Evolutionary conservation across 2,113 vertebrate species (phyloP).

Genomic region (Odocoileus hemionus): DNA sequence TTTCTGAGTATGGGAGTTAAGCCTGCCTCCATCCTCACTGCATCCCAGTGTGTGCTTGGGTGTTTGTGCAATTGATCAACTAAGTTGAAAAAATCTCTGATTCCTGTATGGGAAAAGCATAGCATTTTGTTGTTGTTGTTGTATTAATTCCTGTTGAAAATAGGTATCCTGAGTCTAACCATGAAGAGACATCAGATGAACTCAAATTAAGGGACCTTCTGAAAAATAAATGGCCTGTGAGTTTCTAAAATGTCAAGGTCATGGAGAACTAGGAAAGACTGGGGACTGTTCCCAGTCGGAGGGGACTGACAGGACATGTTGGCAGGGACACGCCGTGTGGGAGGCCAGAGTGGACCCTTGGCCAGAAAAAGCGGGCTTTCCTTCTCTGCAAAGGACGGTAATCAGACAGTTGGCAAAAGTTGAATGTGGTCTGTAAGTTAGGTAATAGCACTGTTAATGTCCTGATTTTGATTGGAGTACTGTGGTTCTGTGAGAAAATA

Average conservation of each 20-base stretch:
- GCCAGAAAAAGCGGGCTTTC: neutral
- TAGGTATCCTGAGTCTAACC: neutral
- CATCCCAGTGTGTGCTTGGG: no score
- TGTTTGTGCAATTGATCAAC: neutral
- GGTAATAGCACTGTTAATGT: neutral
- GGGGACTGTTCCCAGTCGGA: neutral
- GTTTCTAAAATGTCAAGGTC: constrained; percentile 31
- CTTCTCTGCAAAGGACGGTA: neutral
- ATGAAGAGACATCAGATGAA: neutral
- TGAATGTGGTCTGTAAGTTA: neutral
- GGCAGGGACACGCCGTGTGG: fast-evolving
- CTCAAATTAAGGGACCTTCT: neutral
- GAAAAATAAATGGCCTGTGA: neutral
- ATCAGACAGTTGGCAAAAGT: neutral
- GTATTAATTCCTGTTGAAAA: constrained; percentile 11
- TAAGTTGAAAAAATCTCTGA: neutral
- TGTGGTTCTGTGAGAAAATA: neutral
- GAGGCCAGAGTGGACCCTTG: neutral
- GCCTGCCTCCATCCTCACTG: fast-evolving
- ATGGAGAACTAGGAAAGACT: neutral
- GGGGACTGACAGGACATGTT: neutral
- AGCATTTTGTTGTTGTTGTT: neutral
- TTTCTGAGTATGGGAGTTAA: neutral
- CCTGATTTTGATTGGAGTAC: neutral
- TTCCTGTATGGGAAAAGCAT: neutral